Conservation (phyloP, 2,797 vertebrate genomes). For the Melanotaenia trifasciata region DNA sequence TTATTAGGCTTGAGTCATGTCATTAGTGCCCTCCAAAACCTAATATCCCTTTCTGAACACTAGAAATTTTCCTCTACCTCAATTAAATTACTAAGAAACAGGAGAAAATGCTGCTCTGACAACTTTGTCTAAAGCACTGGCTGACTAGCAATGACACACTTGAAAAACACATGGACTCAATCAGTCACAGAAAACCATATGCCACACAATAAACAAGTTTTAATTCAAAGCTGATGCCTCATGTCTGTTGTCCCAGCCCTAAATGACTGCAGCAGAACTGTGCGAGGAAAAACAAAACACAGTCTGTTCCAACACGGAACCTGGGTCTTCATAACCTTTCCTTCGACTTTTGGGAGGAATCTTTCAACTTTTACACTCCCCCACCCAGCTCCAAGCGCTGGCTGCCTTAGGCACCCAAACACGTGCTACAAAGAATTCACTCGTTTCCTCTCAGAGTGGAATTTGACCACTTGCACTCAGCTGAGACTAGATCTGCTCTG, state of each 20-base stretch:
- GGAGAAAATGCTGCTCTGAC: constrained; percentile 1
- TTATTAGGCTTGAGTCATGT: constrained; percentile 13
- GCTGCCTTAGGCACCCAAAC: constrained; percentile 59
- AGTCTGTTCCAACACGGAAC: constrained; percentile 27
- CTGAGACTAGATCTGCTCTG: constrained; percentile 32
- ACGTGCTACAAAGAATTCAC: constrained; percentile 64
- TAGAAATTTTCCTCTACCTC: constrained; percentile 2
- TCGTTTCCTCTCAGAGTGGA: constrained; percentile 67
- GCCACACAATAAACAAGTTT: constrained; percentile 65
- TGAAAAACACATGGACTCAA: constrained; percentile 66
- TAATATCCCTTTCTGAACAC: constrained; percentile 10
- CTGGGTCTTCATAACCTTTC: constrained; percentile 52
- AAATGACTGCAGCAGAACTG: constrained; percentile 19
- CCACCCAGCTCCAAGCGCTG: constrained; percentile 51
- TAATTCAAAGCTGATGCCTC: constrained; percentile 73
- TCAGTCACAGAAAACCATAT: constrained; percentile 55
- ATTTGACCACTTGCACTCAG: constrained; percentile 54
- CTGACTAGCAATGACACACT: constrained; percentile 48
- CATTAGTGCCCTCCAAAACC: background rate
- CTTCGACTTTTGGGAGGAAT: constrained; percentile 30
- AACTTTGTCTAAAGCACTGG: constrained; percentile 23
- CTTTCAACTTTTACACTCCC: constrained; percentile 56
- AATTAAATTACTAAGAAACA: background rate
- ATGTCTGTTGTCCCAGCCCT: constrained; percentile 35
- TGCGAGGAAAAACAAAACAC: constrained; percentile 15